These are phyloP conservation scores for Rhopilema esculentum DNA, from an alignment of 30 jellyfish, hydroid and myxozoan species.

Conservation along the genomic window DNA sequence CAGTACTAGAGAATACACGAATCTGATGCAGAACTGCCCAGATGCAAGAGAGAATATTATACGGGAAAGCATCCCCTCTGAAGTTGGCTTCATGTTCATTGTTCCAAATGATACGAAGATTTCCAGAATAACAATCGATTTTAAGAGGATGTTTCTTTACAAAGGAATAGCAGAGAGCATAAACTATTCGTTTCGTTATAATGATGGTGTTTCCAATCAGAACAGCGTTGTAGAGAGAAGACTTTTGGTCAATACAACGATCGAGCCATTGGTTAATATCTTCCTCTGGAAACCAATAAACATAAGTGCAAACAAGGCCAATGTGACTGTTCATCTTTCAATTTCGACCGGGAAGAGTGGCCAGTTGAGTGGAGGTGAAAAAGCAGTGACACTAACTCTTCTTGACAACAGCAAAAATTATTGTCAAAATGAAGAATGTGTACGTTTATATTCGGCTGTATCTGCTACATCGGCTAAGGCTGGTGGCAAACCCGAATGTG, in stretches of 20 bases:
- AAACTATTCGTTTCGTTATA: not conserved
- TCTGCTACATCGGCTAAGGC: not conserved
- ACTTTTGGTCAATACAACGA: slow-evolving; percentile 29
- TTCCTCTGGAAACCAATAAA: slow-evolving; percentile 52
- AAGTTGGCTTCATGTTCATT: slow-evolving; percentile 18
- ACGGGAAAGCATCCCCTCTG: slow-evolving; percentile 5
- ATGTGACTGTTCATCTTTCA: slow-evolving; percentile 2
- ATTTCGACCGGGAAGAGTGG: not conserved
- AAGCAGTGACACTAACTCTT: slow-evolving; percentile 11
- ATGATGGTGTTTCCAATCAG: not conserved
- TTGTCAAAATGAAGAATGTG: slow-evolving; percentile 43
- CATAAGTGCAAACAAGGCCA: slow-evolving; percentile 20
- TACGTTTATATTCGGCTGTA: slow-evolving; percentile 8
- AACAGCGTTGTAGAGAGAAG: slow-evolving; percentile 3
- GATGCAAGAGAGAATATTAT: slow-evolving; percentile 22
- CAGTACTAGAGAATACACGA: slow-evolving; percentile 13
- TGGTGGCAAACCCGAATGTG: slow-evolving; percentile 52
- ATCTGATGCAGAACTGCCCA: slow-evolving; percentile 18
- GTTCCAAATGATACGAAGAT: slow-evolving; percentile 46
- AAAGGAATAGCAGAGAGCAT: slow-evolving; percentile 11
- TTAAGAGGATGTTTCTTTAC: not conserved
- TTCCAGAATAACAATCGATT: slow-evolving; percentile 21
- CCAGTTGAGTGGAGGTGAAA: not conserved
- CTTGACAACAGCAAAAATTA: slow-evolving; percentile 31
- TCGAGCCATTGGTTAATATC: slow-evolving; percentile 24